Base-by-base conservation (phyloP, 2,113 vertebrate genomes). In the Montifringilla adamsi region DNA sequence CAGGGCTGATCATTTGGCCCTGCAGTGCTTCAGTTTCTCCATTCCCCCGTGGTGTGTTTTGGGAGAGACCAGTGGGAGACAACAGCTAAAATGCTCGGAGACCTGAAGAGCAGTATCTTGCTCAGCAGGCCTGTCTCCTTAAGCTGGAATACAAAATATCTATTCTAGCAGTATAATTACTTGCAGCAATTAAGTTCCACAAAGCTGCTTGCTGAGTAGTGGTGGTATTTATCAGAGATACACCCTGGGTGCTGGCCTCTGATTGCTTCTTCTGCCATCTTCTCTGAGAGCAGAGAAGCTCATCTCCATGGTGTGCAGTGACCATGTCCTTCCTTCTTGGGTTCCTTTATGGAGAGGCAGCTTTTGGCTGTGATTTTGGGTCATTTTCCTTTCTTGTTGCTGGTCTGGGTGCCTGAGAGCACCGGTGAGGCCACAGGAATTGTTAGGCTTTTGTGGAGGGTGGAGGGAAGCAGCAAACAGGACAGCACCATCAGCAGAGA, bases 251-350 rank as follows among this genome's bases (percentile, higher is more conserved):
- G 44, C 67, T 82, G 35, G 15, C 31, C 39, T 44, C 30, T 13
- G 22, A 18, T 26, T 2, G 0, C 46, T 80, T 58, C n/a, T 79
- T 15, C 39, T 76, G 62, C 24, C 24, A 31, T 64, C 56, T 23
- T 37, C 35, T 62, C 39, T 47, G 89, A 75, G 33, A 4, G 19
- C 10, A 7, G 59, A 76, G 31, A 47, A 0, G 0, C 87, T 52
- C 13, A 50, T 12, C 15, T 77, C 43, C 30, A 8, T 0, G 0
- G 20, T 0, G 1, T 27, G 14, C 39, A 59, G 28, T 6, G 35
- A 37, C 27, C 13, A 7, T 1, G 0, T 10, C 1, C 1, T 87
- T 72, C 56, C 43, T 62, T 62, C 26, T 56, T 67, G n/a, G 12
- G 6, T 44, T 28, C 37, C 28, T 79, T 44, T 47, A 14, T 17